phyloP scores from a whole-genome alignment of 2,113 vertebrate species.

The Irena cyanogastra region DNA sequence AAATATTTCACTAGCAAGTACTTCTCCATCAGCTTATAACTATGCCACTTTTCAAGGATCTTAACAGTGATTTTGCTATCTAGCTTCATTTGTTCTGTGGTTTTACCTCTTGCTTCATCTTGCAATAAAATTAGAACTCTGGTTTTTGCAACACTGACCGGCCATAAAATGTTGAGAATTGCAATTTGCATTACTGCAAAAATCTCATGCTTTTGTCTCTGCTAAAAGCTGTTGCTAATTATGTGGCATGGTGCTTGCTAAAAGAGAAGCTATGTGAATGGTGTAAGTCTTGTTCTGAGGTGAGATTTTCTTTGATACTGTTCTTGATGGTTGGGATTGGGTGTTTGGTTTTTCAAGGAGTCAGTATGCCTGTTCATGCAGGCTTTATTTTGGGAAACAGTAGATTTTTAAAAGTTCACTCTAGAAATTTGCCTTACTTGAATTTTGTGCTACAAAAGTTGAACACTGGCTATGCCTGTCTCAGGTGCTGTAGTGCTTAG shows the following conservation, averaged over 20 bases:
- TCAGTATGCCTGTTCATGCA: background rate
- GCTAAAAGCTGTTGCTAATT: background rate
- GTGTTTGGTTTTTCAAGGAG: background rate
- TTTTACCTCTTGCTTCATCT: background rate
- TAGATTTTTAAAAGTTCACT: background rate
- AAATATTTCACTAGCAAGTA: background rate
- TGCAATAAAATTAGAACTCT: background rate
- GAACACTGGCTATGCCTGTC: accelerated
- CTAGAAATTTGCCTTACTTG: background rate
- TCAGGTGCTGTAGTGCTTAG: background rate
- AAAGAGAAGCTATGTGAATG: background rate
- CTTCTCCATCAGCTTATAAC: background rate
- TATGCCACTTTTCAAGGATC: background rate
- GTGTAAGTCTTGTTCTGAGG: background rate
- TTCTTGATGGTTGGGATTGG: background rate
- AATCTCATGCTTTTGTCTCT: background rate
- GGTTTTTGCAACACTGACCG: background rate
- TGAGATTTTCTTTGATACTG: too few relatives aligned
- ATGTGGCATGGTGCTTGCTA: background rate
- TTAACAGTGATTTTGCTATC: background rate
- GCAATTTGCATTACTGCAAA: background rate
- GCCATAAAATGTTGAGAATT: background rate
- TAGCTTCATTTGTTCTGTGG: background rate
- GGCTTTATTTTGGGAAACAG: background rate
- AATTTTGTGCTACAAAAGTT: background rate